Percentiles rank a stretch among this genome's conserved stretches.
Evolutionary conservation across 2,797 vertebrate species (phyloP).

Genomic region (Denticeps clupeoides): DNA sequence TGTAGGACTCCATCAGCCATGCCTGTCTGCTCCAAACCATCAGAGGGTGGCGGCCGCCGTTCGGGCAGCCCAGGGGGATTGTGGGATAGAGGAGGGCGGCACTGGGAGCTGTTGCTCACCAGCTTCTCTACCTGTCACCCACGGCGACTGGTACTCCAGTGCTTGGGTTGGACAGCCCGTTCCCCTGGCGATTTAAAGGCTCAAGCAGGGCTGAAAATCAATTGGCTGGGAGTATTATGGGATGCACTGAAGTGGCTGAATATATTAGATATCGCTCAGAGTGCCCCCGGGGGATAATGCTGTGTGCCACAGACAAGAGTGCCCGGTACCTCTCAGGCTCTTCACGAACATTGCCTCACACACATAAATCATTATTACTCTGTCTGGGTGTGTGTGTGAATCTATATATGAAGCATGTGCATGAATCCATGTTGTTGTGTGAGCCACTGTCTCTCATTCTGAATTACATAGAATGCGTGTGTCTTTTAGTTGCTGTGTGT

Average conservation of each 20-base stretch:
- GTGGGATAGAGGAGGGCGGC: conserved; percentile 14
- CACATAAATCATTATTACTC: no score
- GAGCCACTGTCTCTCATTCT: conserved; percentile 7
- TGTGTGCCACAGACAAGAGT: background rate
- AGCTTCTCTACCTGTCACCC: conserved; percentile 23
- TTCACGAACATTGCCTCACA: background rate
- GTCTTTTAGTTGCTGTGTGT: no score
- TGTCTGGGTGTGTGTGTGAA: no score
- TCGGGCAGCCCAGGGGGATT: conserved; percentile 10
- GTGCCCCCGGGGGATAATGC: conserved; percentile 9
- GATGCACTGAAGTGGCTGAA: conserved; percentile 13
- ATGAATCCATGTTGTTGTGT: no score
- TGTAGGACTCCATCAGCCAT: conserved; percentile 7
- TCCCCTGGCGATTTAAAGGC: conserved; percentile 15
- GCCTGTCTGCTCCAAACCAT: conserved; percentile 18
- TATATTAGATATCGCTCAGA: conserved; percentile 17
- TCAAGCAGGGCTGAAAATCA: conserved; percentile 21
- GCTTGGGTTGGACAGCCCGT: conserved; percentile 1
- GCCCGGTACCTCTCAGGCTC: background rate
- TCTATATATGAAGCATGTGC: no score
- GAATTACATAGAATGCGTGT: no score
- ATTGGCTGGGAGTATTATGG: conserved; percentile 25
- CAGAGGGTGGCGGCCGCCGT: conserved; percentile 1
- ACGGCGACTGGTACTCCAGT: conserved; percentile 14
- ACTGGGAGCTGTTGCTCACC: conserved; percentile 21